Conservation (phyloP, 1,140 invertebrate genomes). For the Neodiprion lecontei region DNA sequence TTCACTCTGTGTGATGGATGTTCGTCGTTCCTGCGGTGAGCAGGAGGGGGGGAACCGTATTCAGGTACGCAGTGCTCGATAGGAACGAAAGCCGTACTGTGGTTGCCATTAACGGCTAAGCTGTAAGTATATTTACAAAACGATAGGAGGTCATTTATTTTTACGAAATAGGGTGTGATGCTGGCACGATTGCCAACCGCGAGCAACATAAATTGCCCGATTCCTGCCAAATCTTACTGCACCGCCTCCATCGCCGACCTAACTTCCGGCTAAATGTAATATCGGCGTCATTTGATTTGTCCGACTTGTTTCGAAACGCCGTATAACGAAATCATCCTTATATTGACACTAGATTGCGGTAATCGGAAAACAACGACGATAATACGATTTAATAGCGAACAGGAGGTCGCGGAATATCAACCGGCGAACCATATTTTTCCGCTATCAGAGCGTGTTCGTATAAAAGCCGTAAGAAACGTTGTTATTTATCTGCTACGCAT, state of each 20-base stretch:
- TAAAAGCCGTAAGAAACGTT: no score
- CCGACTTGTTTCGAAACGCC: not conserved
- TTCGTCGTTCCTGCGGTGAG: not conserved
- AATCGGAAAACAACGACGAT: no score
- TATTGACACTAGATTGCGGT: no score
- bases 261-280: not conserved
- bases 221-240: not conserved
- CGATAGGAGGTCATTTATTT: conserved; percentile 1
- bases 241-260: not conserved
- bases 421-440: not conserved
- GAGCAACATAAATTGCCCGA: not conserved
- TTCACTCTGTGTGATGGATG: conserved; percentile 7
- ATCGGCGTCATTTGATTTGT: not conserved
- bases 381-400: not conserved
- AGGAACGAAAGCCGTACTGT: not conserved
- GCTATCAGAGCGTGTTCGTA: not conserved
- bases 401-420: not conserved
- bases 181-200: not conserved
- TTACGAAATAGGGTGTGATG: not conserved
- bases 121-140: not conserved
- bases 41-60: no score
- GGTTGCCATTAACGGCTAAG: not conserved
- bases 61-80: no score
- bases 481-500: no score
- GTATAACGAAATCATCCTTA: no score